phyloP scores from a whole-genome alignment of 1,140 invertebrate genomes.

The Holcopasites calliopsidis region DNA sequence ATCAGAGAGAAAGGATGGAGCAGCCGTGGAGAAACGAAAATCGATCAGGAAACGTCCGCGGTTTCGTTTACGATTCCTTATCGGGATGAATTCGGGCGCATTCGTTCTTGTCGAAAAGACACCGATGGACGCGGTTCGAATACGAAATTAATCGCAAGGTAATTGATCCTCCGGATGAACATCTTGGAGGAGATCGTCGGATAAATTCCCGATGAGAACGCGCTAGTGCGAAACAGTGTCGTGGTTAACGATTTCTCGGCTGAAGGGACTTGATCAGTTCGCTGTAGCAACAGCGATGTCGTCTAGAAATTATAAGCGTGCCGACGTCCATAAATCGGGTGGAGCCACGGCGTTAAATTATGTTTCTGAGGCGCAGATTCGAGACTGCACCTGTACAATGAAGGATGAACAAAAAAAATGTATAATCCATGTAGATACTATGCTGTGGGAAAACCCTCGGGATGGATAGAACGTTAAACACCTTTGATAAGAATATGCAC shows the following conservation, averaged over 20 bases:
- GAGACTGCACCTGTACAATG: no score
- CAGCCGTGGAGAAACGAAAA: no score
- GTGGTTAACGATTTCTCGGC: constrained; percentile 23
- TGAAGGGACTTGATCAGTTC: constrained; percentile 12
- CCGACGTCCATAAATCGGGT: constrained; percentile 14
- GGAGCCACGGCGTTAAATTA: neutral
- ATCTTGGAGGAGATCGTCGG: constrained; percentile 29
- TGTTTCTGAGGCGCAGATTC: no score
- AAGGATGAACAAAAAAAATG: no score
- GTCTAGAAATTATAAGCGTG: constrained; percentile 10
- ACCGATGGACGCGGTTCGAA: constrained; percentile 20
- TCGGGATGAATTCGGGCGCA: neutral
- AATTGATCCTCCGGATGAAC: constrained; percentile 41
- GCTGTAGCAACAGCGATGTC: neutral
- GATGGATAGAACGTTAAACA: neutral
- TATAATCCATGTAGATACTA: no score
- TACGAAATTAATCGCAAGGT: constrained; percentile 33
- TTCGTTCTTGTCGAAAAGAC: neutral
- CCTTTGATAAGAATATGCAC: no score
- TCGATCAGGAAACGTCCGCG: neutral
- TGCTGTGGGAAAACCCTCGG: no score
- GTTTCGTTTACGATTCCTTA: constrained; percentile 1
- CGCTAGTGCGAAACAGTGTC: constrained; percentile 40
- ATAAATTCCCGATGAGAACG: constrained; percentile 41
- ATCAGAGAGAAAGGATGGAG: constrained; percentile 45